phyloP scores from a whole-genome alignment of 1,140 invertebrate species.

The Nasonia longicornis region DNA sequence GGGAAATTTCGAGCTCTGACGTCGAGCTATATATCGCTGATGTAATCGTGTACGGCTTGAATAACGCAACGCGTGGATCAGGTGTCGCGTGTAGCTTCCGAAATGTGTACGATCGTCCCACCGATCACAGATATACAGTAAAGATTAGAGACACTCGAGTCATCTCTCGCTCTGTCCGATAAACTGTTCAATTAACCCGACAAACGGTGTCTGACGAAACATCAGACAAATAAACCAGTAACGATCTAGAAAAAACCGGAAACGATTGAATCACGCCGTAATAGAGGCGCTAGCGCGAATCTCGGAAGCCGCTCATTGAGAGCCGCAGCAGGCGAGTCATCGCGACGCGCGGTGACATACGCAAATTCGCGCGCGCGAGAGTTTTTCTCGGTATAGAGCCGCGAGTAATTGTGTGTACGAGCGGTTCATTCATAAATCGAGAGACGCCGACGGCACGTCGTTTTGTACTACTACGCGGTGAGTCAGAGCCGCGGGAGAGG shows the following conservation, averaged over 20 bases:
- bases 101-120: too few species aligned
- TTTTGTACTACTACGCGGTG: conserved; percentile 25
- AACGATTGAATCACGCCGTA: conserved; percentile 19
- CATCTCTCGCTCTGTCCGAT: background rate
- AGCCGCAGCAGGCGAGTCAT: conserved; percentile 20
- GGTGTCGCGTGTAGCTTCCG: too few species aligned
- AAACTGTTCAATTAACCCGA: background rate
- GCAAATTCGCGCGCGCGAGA: conserved; percentile 18
- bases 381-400: conserved; percentile 7
- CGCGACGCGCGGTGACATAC: conserved; percentile 2
- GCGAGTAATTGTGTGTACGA: conserved; percentile 43
- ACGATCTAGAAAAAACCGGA: conserved; percentile 10
- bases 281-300: conserved; percentile 29
- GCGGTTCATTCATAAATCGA: conserved; percentile 68
- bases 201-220: background rate
- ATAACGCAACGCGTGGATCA: too few species aligned
- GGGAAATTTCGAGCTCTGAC: background rate
- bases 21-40: background rate
- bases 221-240: background rate
- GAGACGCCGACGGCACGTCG: background rate
- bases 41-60: background rate
- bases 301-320: conserved; percentile 24
- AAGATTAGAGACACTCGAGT: too few species aligned
- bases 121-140: too few species aligned
- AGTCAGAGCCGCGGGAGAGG: conserved; percentile 56